Evolutionary conservation across 2,113 vertebrate species (phyloP).

Genomic region (Henicopernis longicauda): DNA sequence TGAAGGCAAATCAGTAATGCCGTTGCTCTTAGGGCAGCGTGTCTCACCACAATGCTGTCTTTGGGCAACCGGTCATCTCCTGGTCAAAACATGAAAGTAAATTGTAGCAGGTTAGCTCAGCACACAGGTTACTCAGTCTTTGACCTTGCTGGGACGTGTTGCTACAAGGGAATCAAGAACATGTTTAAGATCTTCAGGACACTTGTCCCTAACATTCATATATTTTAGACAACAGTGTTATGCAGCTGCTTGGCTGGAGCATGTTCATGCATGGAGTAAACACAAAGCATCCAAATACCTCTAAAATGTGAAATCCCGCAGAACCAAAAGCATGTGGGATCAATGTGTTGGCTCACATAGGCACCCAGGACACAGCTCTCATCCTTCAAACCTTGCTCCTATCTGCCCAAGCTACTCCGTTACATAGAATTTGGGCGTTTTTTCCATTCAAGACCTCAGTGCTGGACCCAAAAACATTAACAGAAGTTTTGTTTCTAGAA

Average conservation of each 20-base stretch:
- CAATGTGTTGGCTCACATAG: background rate
- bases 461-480: background rate
- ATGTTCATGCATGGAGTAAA: background rate
- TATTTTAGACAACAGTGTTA: background rate
- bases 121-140: background rate
- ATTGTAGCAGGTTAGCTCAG: background rate
- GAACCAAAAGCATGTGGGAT: background rate
- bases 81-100: background rate
- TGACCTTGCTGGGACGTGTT: background rate
- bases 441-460: background rate
- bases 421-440: background rate
- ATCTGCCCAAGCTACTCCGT: background rate
- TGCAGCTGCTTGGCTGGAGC: background rate
- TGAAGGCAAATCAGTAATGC: background rate
- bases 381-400: background rate
- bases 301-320: background rate
- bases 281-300: background rate
- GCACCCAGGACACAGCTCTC: background rate
- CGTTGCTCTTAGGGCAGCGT: background rate
- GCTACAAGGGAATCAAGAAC: background rate
- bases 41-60: background rate
- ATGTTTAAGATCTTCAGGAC: background rate
- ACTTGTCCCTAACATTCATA: background rate
- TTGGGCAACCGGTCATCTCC: background rate
- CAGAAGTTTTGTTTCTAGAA: conserved; percentile 6